These are phyloP conservation scores for Elaeidobius kamerunicus DNA, from an alignment of 2,888 invertebrate genomes.

Conservation along the genomic window DNA sequence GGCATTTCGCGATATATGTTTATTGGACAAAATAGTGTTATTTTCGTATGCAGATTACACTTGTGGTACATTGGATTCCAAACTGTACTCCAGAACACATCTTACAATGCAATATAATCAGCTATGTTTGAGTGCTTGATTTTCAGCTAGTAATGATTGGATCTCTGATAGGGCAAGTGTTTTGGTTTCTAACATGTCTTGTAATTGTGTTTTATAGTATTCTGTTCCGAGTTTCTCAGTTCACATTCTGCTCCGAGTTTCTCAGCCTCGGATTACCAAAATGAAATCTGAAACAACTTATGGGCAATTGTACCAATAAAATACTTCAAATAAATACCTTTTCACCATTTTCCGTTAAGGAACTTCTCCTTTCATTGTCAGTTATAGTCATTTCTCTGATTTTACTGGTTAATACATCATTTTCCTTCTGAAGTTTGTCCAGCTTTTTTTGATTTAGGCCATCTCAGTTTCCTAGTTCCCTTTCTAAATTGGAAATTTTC, in stretches of 20 bases:
- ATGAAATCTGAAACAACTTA: slow-evolving; percentile 6
- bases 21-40: too few relatives aligned
- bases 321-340: slow-evolving; percentile 26
- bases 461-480: slow-evolving; percentile 48
- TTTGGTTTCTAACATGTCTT: slow-evolving; percentile 42
- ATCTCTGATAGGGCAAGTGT: slow-evolving; percentile 43
- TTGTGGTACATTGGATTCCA: neutral
- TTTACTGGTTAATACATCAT: slow-evolving; percentile 33
- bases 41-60: too few relatives aligned
- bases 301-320: neutral
- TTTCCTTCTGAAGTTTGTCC: slow-evolving; percentile 53
- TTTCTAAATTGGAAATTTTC: slow-evolving; percentile 61
- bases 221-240: slow-evolving; percentile 53
- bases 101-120: neutral
- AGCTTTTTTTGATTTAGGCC: slow-evolving; percentile 58
- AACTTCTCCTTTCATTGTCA: slow-evolving; percentile 37
- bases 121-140: slow-evolving; percentile 47
- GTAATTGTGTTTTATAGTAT: slow-evolving; percentile 46
- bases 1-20: too few relatives aligned
- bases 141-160: slow-evolving; percentile 46
- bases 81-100: neutral
- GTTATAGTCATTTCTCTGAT: slow-evolving; percentile 31
- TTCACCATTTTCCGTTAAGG: slow-evolving; percentile 33
- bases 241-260: slow-evolving; percentile 74
- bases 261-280: slow-evolving; percentile 64